These are phyloP conservation scores for Tetragonula clypearis DNA, from an alignment of 1,140 invertebrate genomes.

Conservation along the genomic window DNA sequence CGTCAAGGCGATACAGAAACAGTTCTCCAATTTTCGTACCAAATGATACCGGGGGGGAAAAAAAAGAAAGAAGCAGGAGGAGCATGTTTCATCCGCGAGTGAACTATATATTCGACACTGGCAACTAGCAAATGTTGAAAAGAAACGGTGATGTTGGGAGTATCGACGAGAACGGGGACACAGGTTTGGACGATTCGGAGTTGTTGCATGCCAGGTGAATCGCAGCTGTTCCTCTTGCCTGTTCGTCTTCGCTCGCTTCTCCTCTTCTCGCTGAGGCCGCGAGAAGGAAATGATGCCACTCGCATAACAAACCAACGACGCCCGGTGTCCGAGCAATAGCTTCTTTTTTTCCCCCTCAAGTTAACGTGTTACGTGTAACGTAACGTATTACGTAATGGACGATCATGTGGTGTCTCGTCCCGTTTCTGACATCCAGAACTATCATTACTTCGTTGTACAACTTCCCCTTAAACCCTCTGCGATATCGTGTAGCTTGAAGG, in stretches of 20 bases:
- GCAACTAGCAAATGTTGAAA: background rate
- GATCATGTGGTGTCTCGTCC: constrained; percentile 15
- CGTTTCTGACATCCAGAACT: background rate
- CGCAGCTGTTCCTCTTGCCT: constrained; percentile 28
- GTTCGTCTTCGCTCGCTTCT: constrained; percentile 29
- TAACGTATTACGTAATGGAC: constrained; percentile 57
- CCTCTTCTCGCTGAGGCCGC: constrained; percentile 44
- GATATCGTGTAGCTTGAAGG: too few relatives aligned
- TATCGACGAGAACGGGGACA: background rate
- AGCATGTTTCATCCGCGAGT: too few relatives aligned
- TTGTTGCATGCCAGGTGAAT: constrained; percentile 1
- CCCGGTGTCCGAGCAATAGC: constrained; percentile 37
- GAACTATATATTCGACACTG: too few relatives aligned
- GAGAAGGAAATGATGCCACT: constrained; percentile 72
- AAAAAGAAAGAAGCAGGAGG: too few relatives aligned
- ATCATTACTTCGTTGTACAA: background rate
- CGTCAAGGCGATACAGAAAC: too few relatives aligned
- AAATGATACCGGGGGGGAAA: too few relatives aligned
- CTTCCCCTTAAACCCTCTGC: background rate
- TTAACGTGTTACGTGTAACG: constrained; percentile 59
- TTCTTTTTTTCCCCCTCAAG: constrained; percentile 48
- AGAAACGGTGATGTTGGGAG: background rate
- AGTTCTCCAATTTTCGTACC: too few relatives aligned
- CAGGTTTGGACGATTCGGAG: constrained; percentile 2
- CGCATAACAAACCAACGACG: constrained; percentile 69